Evolutionary conservation across 2,113 vertebrate species (phyloP).

Genomic region (Epinephelus fuscoguttatus): DNA sequence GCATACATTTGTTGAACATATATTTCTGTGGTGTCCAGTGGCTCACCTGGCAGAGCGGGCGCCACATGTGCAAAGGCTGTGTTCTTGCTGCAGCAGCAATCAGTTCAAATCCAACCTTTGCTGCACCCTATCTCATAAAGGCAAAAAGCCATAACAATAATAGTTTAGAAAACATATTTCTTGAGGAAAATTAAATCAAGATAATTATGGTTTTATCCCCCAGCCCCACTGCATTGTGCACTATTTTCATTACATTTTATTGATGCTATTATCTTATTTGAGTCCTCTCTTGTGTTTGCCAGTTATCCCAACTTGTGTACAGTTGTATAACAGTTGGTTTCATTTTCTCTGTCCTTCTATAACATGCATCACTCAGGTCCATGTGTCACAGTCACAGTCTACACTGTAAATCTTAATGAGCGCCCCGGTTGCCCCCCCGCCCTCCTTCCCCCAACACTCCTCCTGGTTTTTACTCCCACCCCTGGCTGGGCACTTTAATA

Average conservation of each 20-base stretch:
- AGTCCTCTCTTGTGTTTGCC: background rate
- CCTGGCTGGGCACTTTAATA: conserved; percentile 80
- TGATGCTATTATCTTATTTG: background rate
- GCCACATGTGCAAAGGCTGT: too few relatives aligned
- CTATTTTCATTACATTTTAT: background rate
- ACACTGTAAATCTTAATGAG: conserved; percentile 79
- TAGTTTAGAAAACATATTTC: too few relatives aligned
- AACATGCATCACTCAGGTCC: conserved; percentile 37
- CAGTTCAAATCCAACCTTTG: too few relatives aligned
- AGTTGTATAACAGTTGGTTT: conserved; percentile 19
- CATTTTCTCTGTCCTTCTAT: conserved; percentile 14
- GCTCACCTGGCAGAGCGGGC: too few relatives aligned
- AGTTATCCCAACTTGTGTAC: background rate
- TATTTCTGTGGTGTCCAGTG: too few relatives aligned
- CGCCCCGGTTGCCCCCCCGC: conserved; percentile 28
- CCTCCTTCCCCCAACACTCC: background rate
- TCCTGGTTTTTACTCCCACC: conserved; percentile 68
- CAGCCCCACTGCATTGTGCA: too few relatives aligned
- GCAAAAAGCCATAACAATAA: too few relatives aligned
- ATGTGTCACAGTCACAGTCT: conserved; percentile 57
- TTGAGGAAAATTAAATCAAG: too few relatives aligned
- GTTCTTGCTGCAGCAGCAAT: too few relatives aligned
- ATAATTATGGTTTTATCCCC: too few relatives aligned
- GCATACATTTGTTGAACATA: too few relatives aligned
- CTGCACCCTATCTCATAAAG: too few relatives aligned